Conservation (phyloP, 2,888 invertebrate species). For the Apamea anceps region DNA sequence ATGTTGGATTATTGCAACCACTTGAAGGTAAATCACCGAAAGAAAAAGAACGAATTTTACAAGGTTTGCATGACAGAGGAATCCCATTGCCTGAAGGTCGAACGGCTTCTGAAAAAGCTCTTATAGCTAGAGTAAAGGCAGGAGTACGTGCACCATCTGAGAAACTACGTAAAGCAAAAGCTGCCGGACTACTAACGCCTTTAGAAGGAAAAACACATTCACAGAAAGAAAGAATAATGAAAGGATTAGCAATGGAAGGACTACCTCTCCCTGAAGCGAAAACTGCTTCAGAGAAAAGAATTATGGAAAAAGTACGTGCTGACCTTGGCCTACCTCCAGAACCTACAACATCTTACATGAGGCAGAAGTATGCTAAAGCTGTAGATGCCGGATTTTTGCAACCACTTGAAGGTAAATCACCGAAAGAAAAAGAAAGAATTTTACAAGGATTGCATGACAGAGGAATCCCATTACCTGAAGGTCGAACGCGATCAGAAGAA, state of each 20-base stretch:
- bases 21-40: constrained; percentile 6
- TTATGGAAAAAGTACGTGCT: neutral
- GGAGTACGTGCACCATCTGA: neutral
- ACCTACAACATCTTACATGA: constrained; percentile 5
- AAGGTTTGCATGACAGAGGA: constrained; percentile 4
- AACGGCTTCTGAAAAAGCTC: neutral
- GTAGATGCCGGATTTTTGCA: neutral
- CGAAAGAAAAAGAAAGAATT: constrained; percentile 1
- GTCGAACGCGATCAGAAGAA: constrained; percentile 6
- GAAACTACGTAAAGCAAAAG: neutral
- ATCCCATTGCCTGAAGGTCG: constrained; percentile 15
- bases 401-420: constrained; percentile 12
- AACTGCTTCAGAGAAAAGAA: neutral
- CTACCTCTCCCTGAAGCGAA: neutral
- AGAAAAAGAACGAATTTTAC: neutral
- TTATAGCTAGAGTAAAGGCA: neutral
- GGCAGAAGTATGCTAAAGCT: neutral
- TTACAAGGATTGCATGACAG: neutral
- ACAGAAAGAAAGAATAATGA: neutral
- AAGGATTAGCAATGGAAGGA: constrained; percentile 11
- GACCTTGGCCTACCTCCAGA: constrained; percentile 7
- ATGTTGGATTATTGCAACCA: constrained; percentile 1
- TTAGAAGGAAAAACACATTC: neutral
- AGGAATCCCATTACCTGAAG: constrained; percentile 18
- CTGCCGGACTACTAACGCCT: neutral